A percentile compares a stretch with the other conserved stretches of the same genome.
phyloP scores from a whole-genome alignment of 2,888 invertebrate species.

The Drosophila limbata region DNA sequence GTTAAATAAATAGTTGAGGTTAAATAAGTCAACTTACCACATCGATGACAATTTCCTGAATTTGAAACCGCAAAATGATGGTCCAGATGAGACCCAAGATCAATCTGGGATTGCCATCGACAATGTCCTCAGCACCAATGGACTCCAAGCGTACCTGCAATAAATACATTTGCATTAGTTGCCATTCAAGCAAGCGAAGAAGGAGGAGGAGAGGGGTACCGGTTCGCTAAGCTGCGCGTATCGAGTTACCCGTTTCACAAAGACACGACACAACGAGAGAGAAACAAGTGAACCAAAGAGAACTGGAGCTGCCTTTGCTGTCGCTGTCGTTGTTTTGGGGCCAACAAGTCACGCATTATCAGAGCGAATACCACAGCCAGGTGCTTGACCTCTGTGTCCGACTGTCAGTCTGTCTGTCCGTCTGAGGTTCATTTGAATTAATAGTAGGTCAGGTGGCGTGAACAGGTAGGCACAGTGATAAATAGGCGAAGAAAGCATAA shows the following conservation, averaged over 20 bases:
- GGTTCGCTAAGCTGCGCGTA: conserved; percentile 55
- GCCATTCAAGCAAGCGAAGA: conserved; percentile 5
- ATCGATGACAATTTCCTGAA: conserved; percentile 99
- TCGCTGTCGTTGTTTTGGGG: conserved; percentile 18
- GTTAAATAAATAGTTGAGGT: too few relatives aligned
- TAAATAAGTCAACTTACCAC: conserved; percentile 88
- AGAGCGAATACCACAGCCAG: conserved; percentile 60
- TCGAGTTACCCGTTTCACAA: conserved; percentile 58
- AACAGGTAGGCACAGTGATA: conserved; percentile 54
- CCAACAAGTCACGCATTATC: conserved; percentile 74
- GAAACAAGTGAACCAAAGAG: conserved; percentile 52
- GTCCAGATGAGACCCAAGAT: conserved; percentile 99
- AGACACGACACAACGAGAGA: conserved; percentile 21
- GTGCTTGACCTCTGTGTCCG: conserved; percentile 63
- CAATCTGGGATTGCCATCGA: conserved; percentile 98
- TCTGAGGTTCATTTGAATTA: conserved; percentile 67
- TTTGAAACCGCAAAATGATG: conserved; percentile 99
- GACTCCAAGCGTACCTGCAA: conserved; percentile 96
- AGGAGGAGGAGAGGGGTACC: conserved; percentile 13
- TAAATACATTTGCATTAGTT: conserved; percentile 32
- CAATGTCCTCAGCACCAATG: conserved; percentile 99
- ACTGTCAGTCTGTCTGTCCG: conserved; percentile 14
- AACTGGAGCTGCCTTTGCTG: conserved; percentile 29
- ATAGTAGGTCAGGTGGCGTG: conserved; percentile 69
- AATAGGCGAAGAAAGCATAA: conserved; percentile 67